Percentiles rank a stretch among this genome's conserved stretches.
phyloP scores from a whole-genome alignment of 2,888 invertebrate genomes.

The Polydrusus tereticollis region DNA sequence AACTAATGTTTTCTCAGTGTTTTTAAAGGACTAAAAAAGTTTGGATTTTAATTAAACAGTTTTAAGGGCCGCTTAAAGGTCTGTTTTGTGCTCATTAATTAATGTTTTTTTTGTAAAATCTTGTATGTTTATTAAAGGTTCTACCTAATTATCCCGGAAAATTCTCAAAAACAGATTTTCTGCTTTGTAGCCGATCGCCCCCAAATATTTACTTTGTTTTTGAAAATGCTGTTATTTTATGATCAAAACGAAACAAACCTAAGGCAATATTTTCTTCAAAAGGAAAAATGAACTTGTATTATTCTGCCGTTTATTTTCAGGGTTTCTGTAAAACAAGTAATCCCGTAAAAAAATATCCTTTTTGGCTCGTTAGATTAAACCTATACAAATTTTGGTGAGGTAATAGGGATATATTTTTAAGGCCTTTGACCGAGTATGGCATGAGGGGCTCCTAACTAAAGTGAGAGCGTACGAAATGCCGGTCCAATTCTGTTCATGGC shows the following conservation, averaged over 20 bases:
- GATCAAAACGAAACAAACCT: neutral
- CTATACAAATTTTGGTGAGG: too few species aligned
- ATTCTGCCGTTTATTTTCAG: neutral
- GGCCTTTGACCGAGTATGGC: too few species aligned
- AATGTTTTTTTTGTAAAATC: neutral
- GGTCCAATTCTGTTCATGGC: too few species aligned
- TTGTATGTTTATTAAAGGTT: neutral
- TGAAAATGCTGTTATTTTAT: neutral
- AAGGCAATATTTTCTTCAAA: neutral
- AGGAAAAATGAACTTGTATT: neutral
- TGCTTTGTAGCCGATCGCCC: neutral
- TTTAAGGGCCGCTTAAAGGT: neutral
- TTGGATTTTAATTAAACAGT: too few species aligned
- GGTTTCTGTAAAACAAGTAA: too few species aligned
- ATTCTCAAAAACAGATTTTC: neutral
- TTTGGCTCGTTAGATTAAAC: too few species aligned
- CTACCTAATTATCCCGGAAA: neutral
- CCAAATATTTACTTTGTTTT: neutral
- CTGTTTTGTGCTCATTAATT: neutral
- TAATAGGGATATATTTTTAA: too few species aligned
- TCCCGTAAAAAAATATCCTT: too few species aligned
- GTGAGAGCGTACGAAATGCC: too few species aligned
- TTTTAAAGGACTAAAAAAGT: too few species aligned
- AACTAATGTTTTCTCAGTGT: too few species aligned
- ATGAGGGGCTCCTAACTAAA: too few species aligned